Percentiles rank a stretch among this genome's conserved stretches.
Conservation (phyloP, 1,140 invertebrate genomes). For the Drosophila dunni region DNA sequence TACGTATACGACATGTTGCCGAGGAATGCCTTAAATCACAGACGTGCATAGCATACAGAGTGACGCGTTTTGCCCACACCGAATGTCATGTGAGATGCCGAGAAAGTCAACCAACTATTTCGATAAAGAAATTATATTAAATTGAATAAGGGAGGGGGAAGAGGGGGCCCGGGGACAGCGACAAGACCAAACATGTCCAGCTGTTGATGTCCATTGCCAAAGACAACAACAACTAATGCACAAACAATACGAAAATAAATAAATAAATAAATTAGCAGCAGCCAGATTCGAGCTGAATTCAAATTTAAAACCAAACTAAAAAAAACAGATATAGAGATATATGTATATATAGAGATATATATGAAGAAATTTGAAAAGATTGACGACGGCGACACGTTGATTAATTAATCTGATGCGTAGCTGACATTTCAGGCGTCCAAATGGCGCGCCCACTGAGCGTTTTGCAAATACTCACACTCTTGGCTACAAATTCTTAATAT, state of each 20-base stretch:
- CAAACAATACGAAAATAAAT: constrained; percentile 55
- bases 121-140: constrained; percentile 66
- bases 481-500: constrained; percentile 5
- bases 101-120: constrained; percentile 65
- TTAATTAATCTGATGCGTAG: constrained; percentile 77
- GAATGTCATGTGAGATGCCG: constrained; percentile 55
- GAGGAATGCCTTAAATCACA: constrained; percentile 50
- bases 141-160: constrained; percentile 47
- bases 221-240: constrained; percentile 42
- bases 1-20: constrained; percentile 72
- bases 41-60: constrained; percentile 17
- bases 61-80: constrained; percentile 53
- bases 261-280: constrained; percentile 78
- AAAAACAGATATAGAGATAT: background rate
- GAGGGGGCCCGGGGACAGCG: background rate
- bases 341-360: too few relatives aligned
- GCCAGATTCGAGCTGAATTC: constrained; percentile 62
- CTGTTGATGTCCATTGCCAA: constrained; percentile 71
- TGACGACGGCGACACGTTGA: constrained; percentile 79
- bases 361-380: constrained; percentile 38
- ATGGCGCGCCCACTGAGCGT: constrained; percentile 52
- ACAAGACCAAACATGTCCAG: constrained; percentile 60
- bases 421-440: constrained; percentile 57
- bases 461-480: constrained; percentile 59
- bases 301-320: constrained; percentile 38